Base-by-base conservation (phyloP, 2,797 vertebrate species). In the Kryptolebias ocellatus region DNA sequence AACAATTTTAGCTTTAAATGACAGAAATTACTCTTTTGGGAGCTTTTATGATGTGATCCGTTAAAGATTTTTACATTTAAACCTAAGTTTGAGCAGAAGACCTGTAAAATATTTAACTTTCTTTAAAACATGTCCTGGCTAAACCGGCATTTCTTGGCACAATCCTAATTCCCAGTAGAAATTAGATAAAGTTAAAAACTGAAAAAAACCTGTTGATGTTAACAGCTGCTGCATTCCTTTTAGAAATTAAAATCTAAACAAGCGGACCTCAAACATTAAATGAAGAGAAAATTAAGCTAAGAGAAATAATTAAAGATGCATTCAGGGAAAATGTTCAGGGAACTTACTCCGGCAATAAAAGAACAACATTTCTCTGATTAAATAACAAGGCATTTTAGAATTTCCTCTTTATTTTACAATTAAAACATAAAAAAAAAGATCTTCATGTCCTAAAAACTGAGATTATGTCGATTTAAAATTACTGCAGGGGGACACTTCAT, bases 1-100 rank as follows among this genome's bases (percentile, higher is more conserved):
- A 24, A 63, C 20, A 75, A 64, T 53, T 64, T 44, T 53, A 66
- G 70, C 70, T 80, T 83, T 76, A 64, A 78, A 76, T 64, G 55
- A 67, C n/a, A 31, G 64, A 70, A 61, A 80, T 18, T n/a, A 54
- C 44, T 27, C 56, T 54, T 46, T 29, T 59, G 44, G 58, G 58
- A 73, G 60, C 72, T 60, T 60, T 55, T 63, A 12, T 55, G 14
- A 18, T 5, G 11, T 18, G 18, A 20, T 6, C n/a, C 20, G 12
- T 37, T 20, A 65, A 64, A 51, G 39, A 63, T 57, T 76, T 76
- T 76, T 69, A 28, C 34, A 15, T 4, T 73, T 62, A 53, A 55
- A 42, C 78, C 70, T 57, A 77, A 70, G 64, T 70, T 29, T 18
- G 4, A 20, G 34, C 65, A 75, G 34, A 51, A 50, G 44, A 72